Base-by-base conservation (phyloP, 2,888 invertebrate genomes). In the Punctoribates punctum region DNA sequence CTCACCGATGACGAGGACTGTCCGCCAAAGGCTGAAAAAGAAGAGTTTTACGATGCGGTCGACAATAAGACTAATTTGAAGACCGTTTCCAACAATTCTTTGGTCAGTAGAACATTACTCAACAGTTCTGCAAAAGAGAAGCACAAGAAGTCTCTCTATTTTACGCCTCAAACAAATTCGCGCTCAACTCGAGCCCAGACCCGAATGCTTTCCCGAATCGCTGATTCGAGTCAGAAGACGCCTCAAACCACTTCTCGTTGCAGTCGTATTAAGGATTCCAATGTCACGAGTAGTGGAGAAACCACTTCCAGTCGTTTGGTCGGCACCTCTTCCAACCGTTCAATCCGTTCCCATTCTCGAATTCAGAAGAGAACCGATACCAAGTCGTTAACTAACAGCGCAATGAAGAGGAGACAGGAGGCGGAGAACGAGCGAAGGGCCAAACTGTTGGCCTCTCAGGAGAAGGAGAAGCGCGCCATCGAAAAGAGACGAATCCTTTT, bases 1-100 rank as follows among this genome's bases (percentile, higher is more conserved):
- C 54, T 70, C n/a, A 72, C 75, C 8, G 75, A 75, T 17, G 75
- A 75, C 57, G 75, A 75, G n/a, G 70, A 70, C 48, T 20, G 57
- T 4, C 17, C 6, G 1, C 29, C 13, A 6, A 25, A 54, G 34
- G 27, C 2, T 9, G 29, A 73, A 73, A 73, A 20, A n/a, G 54
- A 42, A 48, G 54, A 72, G 57, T 46, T 67, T 20, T 51, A 46
- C n/a, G 27, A 67, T 48, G 48, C 20, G 9, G n/a, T 73, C 20
- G 67, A 67, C n/a, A n/a, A n/a, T n/a, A n/a, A n/a, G n/a, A n/a
- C n/a, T n/a, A n/a, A n/a, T n/a, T n/a, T n/a, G n/a, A 46, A 6
- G 60, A 73, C 57, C 20, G 11, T 20, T 29, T 34, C 29, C 6
- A 27, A 46, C 6, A 67, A 15, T 57, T 46, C 23, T n/a, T 15